Conservation (phyloP, 2,888 invertebrate genomes). For the Timandra comae region DNA sequence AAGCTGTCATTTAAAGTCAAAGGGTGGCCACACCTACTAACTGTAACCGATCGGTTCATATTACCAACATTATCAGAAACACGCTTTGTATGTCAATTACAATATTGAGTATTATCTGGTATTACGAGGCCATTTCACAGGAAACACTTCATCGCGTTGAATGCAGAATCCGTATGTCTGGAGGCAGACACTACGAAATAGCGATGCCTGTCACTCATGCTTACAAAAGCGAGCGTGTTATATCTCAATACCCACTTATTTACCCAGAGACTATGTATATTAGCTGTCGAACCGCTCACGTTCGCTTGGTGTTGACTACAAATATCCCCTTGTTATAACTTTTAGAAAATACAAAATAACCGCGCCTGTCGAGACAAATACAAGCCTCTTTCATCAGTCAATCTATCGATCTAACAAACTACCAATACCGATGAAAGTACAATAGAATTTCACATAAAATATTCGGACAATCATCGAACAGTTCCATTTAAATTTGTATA, state of each 20-base stretch:
- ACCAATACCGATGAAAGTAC: slow-evolving; percentile 9
- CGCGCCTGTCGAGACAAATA: slow-evolving; percentile 2
- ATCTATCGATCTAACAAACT: slow-evolving; percentile 4
- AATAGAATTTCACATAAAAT: slow-evolving; percentile 12
- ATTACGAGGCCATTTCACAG: slow-evolving; percentile 41
- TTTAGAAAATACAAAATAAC: slow-evolving; percentile 2
- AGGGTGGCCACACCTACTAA: slow-evolving; percentile 23
- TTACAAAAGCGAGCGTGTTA: slow-evolving; percentile 42
- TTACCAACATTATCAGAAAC: slow-evolving; percentile 32
- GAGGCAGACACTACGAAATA: slow-evolving; percentile 29
- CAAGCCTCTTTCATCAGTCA: slow-evolving; percentile 9
- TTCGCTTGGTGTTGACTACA: slow-evolving; percentile 20
- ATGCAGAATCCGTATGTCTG: slow-evolving; percentile 37
- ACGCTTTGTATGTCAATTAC: slow-evolving; percentile 35
- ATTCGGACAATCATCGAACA: slow-evolving; percentile 17
- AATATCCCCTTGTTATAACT: slow-evolving; percentile 5
- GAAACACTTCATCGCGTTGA: slow-evolving; percentile 45
- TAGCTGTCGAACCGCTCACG: slow-evolving; percentile 22
- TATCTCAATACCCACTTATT: slow-evolving; percentile 42
- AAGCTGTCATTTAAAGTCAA: slow-evolving; percentile 26
- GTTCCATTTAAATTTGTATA: slow-evolving; percentile 16
- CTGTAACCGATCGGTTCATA: slow-evolving; percentile 24
- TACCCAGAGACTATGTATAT: slow-evolving; percentile 30
- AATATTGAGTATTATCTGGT: slow-evolving; percentile 36
- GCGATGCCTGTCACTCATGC: slow-evolving; percentile 47